phyloP scores from a whole-genome alignment of 1,140 invertebrate genomes.

The Euwallacea similis region DNA sequence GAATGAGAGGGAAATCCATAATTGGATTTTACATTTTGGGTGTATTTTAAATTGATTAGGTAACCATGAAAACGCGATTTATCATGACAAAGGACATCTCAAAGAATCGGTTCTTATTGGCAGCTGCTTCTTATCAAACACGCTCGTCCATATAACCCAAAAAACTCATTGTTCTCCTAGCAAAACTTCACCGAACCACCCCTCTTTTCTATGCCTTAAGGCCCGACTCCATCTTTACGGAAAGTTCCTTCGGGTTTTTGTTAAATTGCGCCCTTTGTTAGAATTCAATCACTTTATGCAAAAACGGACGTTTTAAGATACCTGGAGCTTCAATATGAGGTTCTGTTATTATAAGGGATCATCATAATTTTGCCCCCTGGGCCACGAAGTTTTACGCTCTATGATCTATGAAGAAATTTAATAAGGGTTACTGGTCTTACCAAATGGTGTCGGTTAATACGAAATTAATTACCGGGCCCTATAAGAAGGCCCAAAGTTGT shows the following conservation, averaged over 20 bases:
- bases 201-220: no score
- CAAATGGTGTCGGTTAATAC: conserved; percentile 8
- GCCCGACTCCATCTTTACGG: not conserved
- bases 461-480: conserved; percentile 12
- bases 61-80: not conserved
- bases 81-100: conserved; percentile 2
- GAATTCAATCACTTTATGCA: no score
- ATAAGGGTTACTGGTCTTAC: conserved; percentile 3
- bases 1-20: no score
- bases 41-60: no score
- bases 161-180: no score
- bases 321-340: no score
- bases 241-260: not conserved
- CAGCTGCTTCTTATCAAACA: conserved; percentile 16
- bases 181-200: no score
- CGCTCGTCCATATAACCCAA: no score
- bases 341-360: not conserved
- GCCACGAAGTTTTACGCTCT: not conserved
- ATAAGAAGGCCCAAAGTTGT: conserved; percentile 7
- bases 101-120: conserved; percentile 2
- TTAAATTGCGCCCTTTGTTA: no score
- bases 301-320: no score
- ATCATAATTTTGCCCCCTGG: not conserved
- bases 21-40: no score
- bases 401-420: not conserved